phyloP scores from a whole-genome alignment of 2,888 invertebrate genomes.

The Ditylenchus weischeri region DNA sequence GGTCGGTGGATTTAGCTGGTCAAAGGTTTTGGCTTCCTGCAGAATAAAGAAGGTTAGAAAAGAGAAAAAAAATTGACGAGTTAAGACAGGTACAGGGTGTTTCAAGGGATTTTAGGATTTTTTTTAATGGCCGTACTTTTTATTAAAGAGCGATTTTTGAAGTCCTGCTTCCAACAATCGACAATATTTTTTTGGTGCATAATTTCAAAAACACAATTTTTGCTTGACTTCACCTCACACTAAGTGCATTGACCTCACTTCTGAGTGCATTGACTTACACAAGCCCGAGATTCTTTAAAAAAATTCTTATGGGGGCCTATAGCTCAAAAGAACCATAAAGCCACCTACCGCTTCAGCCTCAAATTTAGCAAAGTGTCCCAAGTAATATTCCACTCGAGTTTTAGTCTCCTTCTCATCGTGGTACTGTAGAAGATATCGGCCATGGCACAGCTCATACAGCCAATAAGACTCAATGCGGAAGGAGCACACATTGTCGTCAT shows the following conservation, averaged over 20 bases:
- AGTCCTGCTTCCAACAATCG: no score
- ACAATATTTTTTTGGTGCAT: no score
- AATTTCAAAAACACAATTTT: no score
- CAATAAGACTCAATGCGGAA: constrained; percentile 61
- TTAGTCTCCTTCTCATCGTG: constrained; percentile 76
- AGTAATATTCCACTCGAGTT: constrained; percentile 48
- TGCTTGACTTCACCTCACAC: no score
- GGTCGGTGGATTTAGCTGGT: constrained; percentile 45
- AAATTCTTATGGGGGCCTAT: background rate
- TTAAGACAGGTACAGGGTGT: no score
- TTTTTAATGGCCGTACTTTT: no score
- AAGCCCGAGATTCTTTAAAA: background rate
- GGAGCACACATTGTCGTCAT: constrained; percentile 41
- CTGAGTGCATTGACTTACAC: background rate
- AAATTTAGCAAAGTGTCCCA: constrained; percentile 45
- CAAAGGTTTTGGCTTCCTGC: constrained; percentile 36
- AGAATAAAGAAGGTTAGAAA: constrained; percentile 9
- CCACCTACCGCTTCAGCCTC: constrained; percentile 19
- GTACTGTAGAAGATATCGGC: constrained; percentile 77
- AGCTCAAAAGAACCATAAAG: background rate
- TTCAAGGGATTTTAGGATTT: no score
- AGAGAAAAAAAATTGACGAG: background rate
- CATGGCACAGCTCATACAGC: constrained; percentile 53
- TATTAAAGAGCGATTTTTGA: no score
- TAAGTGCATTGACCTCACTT: no score